These are phyloP conservation scores for Drosophila grimshawi DNA, from an alignment of 1,140 invertebrate genomes.

Conservation along the genomic window DNA sequence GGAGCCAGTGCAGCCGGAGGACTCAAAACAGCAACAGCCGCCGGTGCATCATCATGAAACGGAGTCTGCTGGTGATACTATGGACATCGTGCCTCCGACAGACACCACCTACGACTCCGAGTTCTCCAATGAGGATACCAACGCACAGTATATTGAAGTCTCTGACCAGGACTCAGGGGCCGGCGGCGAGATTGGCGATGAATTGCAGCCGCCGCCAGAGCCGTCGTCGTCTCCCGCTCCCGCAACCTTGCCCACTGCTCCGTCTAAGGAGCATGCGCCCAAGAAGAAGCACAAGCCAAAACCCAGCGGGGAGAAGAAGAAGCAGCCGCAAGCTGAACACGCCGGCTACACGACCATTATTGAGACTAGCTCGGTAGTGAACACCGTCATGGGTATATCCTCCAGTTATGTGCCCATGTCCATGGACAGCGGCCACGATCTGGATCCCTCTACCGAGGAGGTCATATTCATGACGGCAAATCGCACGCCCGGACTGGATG, in stretches of 20 bases:
- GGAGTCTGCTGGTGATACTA: slow-evolving; percentile 18
- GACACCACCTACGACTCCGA: slow-evolving; percentile 80
- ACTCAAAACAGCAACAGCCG: slow-evolving; percentile 18
- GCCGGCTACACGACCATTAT: slow-evolving; percentile 65
- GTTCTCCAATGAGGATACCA: slow-evolving; percentile 77
- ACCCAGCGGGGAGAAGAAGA: slow-evolving; percentile 58
- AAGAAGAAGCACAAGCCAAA: slow-evolving; percentile 78
- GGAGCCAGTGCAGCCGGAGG: slow-evolving; percentile 55
- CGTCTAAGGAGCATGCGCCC: slow-evolving; percentile 19
- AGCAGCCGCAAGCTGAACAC: slow-evolving; percentile 22
- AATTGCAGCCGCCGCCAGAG: slow-evolving; percentile 48
- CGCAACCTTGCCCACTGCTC: slow-evolving; percentile 4
- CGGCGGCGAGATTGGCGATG: slow-evolving; percentile 59
- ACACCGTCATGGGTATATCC: slow-evolving; percentile 70
- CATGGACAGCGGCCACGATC: slow-evolving; percentile 62
- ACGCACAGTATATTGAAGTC: slow-evolving; percentile 79
- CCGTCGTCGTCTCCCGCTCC: slow-evolving; percentile 27
- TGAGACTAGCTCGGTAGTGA: slow-evolving; percentile 70
- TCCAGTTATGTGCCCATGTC: slow-evolving; percentile 79
- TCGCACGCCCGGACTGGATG: slow-evolving; percentile 84
- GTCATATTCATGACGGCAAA: slow-evolving; percentile 81
- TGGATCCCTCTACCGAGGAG: slow-evolving; percentile 75
- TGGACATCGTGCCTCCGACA: slow-evolving; percentile 65
- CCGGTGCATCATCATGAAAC: slow-evolving; percentile 25
- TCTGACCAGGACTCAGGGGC: slow-evolving; percentile 74